Evolutionary conservation across 2,797 vertebrate genomes (phyloP).

Genomic region (Rhinogobio ventralis): DNA sequence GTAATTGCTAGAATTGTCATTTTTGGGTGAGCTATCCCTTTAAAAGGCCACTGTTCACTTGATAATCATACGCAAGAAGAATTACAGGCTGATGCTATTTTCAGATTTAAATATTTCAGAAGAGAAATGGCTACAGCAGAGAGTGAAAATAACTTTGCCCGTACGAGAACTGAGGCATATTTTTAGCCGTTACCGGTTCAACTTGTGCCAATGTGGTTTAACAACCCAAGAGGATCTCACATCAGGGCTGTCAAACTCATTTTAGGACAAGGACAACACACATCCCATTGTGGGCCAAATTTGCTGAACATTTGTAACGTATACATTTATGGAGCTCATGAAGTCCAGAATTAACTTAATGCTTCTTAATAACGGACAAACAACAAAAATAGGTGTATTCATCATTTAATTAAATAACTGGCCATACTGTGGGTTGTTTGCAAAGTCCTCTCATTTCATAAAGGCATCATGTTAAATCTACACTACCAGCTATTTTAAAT

Average conservation of each 20-base stretch:
- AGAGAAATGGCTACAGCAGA: background rate
- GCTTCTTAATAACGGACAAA: no score
- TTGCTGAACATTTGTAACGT: background rate
- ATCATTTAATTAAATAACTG: background rate
- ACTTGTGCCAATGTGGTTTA: background rate
- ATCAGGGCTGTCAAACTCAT: background rate
- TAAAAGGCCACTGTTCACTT: background rate
- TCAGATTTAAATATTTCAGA: background rate
- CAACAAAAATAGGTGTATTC: background rate
- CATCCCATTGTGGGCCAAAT: background rate
- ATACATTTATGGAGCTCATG: background rate
- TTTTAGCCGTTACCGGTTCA: background rate
- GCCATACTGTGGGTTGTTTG: background rate
- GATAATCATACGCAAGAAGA: background rate
- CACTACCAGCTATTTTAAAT: background rate
- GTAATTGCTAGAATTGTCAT: background rate
- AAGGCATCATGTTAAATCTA: background rate
- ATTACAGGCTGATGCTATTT: background rate
- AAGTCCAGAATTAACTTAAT: background rate
- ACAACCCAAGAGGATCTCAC: background rate
- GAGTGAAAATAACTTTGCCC: background rate
- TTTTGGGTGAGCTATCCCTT: background rate
- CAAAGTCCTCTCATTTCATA: background rate
- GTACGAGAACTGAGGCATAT: background rate
- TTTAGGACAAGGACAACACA: background rate